A percentile compares a stretch with the other conserved stretches of the same genome.
These are phyloP conservation scores for Aythya baeri DNA, from an alignment of 2,113 vertebrate species.

Conservation along the genomic window DNA sequence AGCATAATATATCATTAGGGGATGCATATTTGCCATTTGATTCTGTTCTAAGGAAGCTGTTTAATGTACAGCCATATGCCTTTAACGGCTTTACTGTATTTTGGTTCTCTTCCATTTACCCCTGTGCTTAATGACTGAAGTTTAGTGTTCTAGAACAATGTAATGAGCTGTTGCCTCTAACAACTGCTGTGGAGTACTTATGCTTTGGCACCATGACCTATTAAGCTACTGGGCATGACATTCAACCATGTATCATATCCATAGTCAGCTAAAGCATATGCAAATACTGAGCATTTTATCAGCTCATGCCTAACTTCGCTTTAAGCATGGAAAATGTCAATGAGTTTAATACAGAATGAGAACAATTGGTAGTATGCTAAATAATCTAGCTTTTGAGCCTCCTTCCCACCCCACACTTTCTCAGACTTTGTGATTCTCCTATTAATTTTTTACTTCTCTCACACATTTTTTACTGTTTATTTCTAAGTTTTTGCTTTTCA, in stretches of 20 bases:
- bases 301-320: neutral
- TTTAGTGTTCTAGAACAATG: conserved; percentile 9
- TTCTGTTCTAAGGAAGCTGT: neutral
- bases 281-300: neutral
- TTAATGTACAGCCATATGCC: neutral
- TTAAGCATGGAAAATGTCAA: neutral
- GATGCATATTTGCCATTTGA: neutral
- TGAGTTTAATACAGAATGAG: neutral
- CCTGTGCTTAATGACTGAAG: conserved; percentile 25
- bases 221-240: neutral
- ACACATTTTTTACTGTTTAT: neutral
- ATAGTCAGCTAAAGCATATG: neutral
- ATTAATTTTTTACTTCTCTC: neutral
- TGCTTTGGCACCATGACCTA: neutral
- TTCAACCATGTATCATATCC: neutral
- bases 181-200: conserved; percentile 11
- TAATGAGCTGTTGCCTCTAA: conserved; percentile 29
- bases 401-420: neutral
- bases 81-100: conserved; percentile 7
- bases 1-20: neutral
- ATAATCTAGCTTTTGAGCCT: neutral
- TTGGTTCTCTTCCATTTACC: neutral
- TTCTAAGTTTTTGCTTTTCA: neutral
- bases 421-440: neutral
- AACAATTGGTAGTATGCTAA: neutral